phyloP scores from a whole-genome alignment of 2,113 vertebrate species.

The Salvator merianae region DNA sequence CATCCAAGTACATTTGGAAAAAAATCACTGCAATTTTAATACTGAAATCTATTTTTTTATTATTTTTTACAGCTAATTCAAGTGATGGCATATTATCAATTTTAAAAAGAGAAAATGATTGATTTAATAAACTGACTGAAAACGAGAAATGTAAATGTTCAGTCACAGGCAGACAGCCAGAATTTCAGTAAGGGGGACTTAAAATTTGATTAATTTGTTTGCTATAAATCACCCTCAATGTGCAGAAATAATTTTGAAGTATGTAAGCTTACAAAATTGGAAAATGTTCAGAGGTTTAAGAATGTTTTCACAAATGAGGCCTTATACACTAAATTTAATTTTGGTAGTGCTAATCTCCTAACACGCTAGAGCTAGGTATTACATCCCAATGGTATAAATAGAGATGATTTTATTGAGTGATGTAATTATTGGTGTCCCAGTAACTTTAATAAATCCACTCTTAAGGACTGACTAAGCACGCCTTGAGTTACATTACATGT shows the following conservation, averaged over 20 bases:
- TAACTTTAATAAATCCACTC: neutral
- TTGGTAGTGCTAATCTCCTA: neutral
- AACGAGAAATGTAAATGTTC: conserved; percentile 25
- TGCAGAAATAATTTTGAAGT: conserved; percentile 19
- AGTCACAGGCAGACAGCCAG: neutral
- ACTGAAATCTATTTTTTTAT: neutral
- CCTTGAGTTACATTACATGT: neutral
- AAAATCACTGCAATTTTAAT: neutral
- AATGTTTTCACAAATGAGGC: conserved; percentile 11
- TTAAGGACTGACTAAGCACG: neutral
- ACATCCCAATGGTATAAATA: neutral
- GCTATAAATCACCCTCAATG: neutral
- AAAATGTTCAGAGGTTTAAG: conserved; percentile 31
- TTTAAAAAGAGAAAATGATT: neutral
- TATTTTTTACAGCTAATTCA: neutral
- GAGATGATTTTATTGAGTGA: neutral
- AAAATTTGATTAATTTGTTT: conserved; percentile 14
- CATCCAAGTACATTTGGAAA: neutral
- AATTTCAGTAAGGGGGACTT: conserved; percentile 10
- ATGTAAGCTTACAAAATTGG: neutral
- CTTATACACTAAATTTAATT: neutral
- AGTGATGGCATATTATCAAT: neutral
- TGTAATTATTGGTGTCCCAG: neutral
- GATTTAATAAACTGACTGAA: neutral
- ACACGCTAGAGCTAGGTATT: neutral